Evolutionary conservation across 1,140 invertebrate genomes (phyloP).

Genomic region (Zaprionus camerounensis): DNA sequence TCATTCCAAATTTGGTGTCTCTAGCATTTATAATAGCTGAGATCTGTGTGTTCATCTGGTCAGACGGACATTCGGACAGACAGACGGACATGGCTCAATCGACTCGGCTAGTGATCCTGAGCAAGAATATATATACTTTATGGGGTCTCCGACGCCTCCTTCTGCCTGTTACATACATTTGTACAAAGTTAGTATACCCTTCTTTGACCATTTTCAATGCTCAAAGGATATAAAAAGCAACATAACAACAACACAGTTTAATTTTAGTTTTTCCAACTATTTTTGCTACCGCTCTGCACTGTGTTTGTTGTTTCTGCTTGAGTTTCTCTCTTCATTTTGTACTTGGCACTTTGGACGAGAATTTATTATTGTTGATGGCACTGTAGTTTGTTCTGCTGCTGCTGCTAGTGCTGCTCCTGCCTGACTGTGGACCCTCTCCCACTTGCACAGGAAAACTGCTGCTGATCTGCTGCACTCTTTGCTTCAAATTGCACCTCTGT

Average conservation of each 20-base stretch:
- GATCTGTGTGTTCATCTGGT: no score
- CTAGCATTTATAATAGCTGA: no score
- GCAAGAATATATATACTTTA: no score
- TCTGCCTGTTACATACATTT: no score
- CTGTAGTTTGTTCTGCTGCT: constrained; percentile 20
- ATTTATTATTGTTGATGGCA: constrained; percentile 72
- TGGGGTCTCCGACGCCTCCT: no score
- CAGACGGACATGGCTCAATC: no score
- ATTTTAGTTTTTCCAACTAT: constrained; percentile 78
- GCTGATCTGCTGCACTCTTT: constrained; percentile 28
- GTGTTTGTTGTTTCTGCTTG: constrained; percentile 25
- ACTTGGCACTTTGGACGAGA: constrained; percentile 68
- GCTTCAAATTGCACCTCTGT: constrained; percentile 74
- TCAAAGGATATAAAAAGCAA: no score
- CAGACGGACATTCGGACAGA: no score
- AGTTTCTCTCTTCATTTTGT: constrained; percentile 61
- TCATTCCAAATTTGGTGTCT: no score
- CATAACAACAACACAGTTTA: constrained; percentile 60
- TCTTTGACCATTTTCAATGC: no score
- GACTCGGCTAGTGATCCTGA: no score
- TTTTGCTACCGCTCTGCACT: constrained; percentile 41
- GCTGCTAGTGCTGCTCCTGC: neutral
- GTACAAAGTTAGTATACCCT: no score
- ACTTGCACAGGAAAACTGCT: neutral
- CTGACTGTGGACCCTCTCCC: neutral